phyloP scores from a whole-genome alignment of 2,888 invertebrate genomes.

The Pollenia angustigena region DNA sequence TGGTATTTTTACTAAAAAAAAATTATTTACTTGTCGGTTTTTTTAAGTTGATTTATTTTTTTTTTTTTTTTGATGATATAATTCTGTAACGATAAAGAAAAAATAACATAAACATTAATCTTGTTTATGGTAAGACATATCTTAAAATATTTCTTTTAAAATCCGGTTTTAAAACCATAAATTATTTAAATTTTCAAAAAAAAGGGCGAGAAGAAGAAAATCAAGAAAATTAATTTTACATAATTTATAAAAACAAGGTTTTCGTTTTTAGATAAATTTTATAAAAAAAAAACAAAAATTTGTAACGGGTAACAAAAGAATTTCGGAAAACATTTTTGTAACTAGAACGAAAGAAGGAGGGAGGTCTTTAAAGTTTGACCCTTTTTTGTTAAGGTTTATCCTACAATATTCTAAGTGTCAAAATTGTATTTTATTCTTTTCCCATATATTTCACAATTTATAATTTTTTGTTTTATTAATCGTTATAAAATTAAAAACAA shows the following conservation, averaged over 20 bases:
- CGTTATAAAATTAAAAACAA: neutral
- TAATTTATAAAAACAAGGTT: conserved; percentile 38
- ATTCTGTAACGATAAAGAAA: conserved; percentile 70
- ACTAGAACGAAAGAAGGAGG: neutral
- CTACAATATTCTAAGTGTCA: neutral
- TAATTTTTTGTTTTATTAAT: neutral
- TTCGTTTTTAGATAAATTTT: neutral
- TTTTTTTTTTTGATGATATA: conserved; percentile 56
- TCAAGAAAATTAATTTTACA: conserved; percentile 48
- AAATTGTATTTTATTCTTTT: neutral
- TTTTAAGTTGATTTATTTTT: conserved; percentile 37
- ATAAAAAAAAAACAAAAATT: neutral
- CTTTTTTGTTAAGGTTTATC: neutral
- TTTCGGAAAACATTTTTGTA: neutral
- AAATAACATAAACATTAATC: conserved; percentile 41
- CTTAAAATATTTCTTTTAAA: conserved; percentile 4
- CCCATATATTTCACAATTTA: neutral
- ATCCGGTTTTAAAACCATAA: conserved; percentile 18
- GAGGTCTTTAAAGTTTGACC: conserved; percentile 23
- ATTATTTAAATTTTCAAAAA: conserved; percentile 7
- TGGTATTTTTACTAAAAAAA: conserved; percentile 39
- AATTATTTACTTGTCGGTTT: conserved; percentile 13
- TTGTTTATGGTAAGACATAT: conserved; percentile 9
- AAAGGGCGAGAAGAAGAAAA: neutral
- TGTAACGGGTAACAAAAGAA: no score